Percentiles rank a stretch among this genome's conserved stretches.
Evolutionary conservation across 2,888 invertebrate genomes (phyloP).

Genomic region (Noctua pronuba): DNA sequence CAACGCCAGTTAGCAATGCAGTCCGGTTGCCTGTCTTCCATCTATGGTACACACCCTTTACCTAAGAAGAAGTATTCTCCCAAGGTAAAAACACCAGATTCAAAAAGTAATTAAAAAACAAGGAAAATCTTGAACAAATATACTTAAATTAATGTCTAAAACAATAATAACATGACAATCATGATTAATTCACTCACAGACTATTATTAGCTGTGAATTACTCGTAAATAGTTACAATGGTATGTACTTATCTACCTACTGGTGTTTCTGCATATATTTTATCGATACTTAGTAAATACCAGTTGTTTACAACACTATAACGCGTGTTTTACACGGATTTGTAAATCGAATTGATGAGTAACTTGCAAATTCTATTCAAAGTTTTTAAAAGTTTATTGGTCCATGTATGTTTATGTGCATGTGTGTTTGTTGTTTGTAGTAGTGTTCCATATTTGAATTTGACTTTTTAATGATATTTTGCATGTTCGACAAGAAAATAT

Average conservation of each 20-base stretch:
- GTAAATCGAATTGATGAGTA: conserved; percentile 16
- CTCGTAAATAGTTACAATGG: conserved; percentile 51
- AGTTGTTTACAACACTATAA: conserved; percentile 52
- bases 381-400: neutral
- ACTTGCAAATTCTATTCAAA: conserved; percentile 7
- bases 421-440: neutral
- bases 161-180: conserved; percentile 49
- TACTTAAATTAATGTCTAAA: conserved; percentile 29
- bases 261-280: conserved; percentile 45
- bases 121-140: conserved; percentile 39
- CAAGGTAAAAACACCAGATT: neutral
- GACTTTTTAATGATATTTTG: neutral
- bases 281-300: conserved; percentile 52
- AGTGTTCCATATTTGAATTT: neutral
- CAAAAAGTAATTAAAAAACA: neutral
- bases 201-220: conserved; percentile 56
- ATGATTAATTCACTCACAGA: conserved; percentile 45
- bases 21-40: neutral
- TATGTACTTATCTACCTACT: conserved; percentile 38
- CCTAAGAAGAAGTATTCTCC: neutral
- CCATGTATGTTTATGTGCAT: no score
- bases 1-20: neutral
- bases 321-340: conserved; percentile 35
- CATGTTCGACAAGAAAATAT: neutral
- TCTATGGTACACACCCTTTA: neutral